Base-by-base conservation (phyloP, 2,888 invertebrate genomes). In the Melipona bicolor region DNA sequence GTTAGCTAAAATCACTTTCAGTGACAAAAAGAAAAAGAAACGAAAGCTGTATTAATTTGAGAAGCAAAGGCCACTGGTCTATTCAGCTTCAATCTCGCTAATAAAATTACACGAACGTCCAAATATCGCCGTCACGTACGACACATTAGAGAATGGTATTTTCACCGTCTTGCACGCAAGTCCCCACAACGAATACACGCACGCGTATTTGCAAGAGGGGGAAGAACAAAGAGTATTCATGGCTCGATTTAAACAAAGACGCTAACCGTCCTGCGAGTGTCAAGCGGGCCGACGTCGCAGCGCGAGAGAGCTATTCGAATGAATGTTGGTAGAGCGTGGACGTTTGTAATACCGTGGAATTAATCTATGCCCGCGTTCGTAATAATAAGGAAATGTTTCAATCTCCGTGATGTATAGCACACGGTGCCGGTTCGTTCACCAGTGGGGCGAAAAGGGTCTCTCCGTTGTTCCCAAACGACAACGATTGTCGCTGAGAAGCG, bases 381-480 rank as follows among this genome's bases (percentile, higher is more conserved):
- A 94, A 94, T 94, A 94, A 94, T 93, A 93, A 94, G 94, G 94
- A 94, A 94, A 94, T 94, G 94, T 94, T 94, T 94, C 94, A 94
- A 94, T 94, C 93, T 91, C 90, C 91, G 90, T 94, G 94, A 94
- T 93, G 93, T 94, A 94, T 93, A 92, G 86, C 68, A 83, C 87
- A 84, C 81, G 84, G 81, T 74, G 73, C 79, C 77, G 73, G 83
- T 76, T 83, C 84, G 89, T 87, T 80, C 87, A 73, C 43, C 81
- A 80, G 77, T 77, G 43, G 81, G 86, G 43, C 43, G 88, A 87
- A 90, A 90, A 88, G 89, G 90, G 90, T 86, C 87, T 86, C 87
- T 77, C 82, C 87, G 85, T 84, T 85, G 87, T 84, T 88, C 81
- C 68, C 61, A 73, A 87, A 81, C 84, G 84, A 88, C 85, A 85